A percentile compares a stretch with the other conserved stretches of the same genome.
Evolutionary conservation across 1,140 invertebrate genomes (phyloP).

Genomic region (Scaptodrosophila lebanonensis): DNA sequence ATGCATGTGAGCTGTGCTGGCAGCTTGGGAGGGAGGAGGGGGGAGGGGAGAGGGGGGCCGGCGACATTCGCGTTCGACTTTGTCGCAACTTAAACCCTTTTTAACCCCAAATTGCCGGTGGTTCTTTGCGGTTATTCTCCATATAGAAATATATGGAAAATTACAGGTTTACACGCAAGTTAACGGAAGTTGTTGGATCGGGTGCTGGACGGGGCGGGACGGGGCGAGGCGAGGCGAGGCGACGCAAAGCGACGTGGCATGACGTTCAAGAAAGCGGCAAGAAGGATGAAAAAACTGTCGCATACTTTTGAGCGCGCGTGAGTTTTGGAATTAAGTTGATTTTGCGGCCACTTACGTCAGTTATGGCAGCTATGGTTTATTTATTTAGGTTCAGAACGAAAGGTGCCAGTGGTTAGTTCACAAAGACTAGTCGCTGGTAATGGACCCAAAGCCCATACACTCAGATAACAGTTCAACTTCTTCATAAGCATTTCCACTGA

Average conservation of each 20-base stretch:
- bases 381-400: conserved; percentile 40
- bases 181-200: conserved; percentile 49
- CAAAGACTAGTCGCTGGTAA: too few relatives aligned
- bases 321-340: conserved; percentile 39
- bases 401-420: too few relatives aligned
- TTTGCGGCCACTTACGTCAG: conserved; percentile 66
- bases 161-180: conserved; percentile 67
- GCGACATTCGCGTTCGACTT: not conserved
- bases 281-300: conserved; percentile 19
- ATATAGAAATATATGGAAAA: conserved; percentile 26
- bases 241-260: too few relatives aligned
- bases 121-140: too few relatives aligned
- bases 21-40: conserved; percentile 15
- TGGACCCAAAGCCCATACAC: too few relatives aligned
- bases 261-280: too few relatives aligned
- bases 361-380: conserved; percentile 51
- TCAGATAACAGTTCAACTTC: too few relatives aligned
- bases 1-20: conserved; percentile 62
- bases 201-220: not conserved
- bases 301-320: not conserved
- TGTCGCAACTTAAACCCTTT: conserved; percentile 69
- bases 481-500: too few relatives aligned
- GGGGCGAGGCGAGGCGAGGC: too few relatives aligned
- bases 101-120: conserved; percentile 53
- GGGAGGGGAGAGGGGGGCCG: not conserved